A percentile compares a stretch with the other conserved stretches of the same genome.
Conservation (phyloP, 2,797 vertebrate genomes). For the Lateolabrax maculatus region DNA sequence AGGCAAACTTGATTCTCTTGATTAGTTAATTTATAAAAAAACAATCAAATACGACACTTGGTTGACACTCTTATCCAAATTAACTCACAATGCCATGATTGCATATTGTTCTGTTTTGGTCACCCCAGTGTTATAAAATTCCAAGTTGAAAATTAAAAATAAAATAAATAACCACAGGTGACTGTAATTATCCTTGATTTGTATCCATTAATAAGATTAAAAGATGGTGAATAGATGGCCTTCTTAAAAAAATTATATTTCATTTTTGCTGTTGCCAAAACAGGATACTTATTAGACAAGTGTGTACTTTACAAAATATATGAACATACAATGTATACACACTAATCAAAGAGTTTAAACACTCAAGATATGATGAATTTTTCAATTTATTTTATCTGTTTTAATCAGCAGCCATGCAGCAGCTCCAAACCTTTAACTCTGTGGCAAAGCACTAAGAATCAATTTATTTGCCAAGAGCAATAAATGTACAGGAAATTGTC, state of each 20-base stretch:
- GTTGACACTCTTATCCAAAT: slow-evolving; percentile 12
- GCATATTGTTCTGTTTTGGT: slow-evolving; percentile 21
- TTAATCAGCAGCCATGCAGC: slow-evolving; percentile 19
- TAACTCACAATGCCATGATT: slow-evolving; percentile 1
- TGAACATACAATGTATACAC: not conserved
- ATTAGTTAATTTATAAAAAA: slow-evolving; percentile 15
- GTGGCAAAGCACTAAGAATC: slow-evolving; percentile 6
- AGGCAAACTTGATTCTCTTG: slow-evolving; percentile 11
- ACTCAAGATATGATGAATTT: slow-evolving; percentile 17
- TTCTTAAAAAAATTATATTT: not conserved
- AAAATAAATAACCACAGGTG: slow-evolving; percentile 10
- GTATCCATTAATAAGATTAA: slow-evolving; percentile 13
- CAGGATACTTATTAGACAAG: not conserved
- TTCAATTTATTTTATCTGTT: slow-evolving; percentile 28
- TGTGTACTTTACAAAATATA: not conserved
- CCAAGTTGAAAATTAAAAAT: slow-evolving; percentile 12
- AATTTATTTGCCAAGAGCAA: slow-evolving; percentile 42
- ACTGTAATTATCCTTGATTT: slow-evolving; percentile 15
- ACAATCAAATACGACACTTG: slow-evolving; percentile 4
- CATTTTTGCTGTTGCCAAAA: not conserved
- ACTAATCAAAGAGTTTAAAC: slow-evolving; percentile 8
- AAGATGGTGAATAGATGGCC: not conserved
- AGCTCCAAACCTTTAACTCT: slow-evolving; percentile 20
- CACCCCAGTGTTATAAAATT: not conserved
- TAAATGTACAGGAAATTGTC: slow-evolving; percentile 37